phyloP scores from a whole-genome alignment of 1,140 invertebrate genomes.

The Metaphire vulgaris region DNA sequence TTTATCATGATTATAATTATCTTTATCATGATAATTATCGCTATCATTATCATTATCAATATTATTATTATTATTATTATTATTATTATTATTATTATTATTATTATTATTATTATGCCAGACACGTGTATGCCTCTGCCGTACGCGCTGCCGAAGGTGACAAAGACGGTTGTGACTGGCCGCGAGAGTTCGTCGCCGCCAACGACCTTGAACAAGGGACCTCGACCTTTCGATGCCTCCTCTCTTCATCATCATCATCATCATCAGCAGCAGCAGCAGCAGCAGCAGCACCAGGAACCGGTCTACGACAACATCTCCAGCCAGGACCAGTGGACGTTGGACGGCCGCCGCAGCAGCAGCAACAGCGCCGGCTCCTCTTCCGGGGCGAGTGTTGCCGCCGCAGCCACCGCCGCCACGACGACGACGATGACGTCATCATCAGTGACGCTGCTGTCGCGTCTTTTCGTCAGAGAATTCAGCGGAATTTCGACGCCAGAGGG shows the following conservation, averaged over 20 bases:
- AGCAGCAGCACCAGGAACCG: background rate
- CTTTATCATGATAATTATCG: background rate
- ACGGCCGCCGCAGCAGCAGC: background rate
- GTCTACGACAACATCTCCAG: background rate
- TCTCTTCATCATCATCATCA: too few species aligned
- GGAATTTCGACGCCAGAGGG: background rate
- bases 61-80: background rate
- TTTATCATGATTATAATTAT: background rate
- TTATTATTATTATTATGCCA: conserved; percentile 3
- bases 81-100: conserved; percentile 1
- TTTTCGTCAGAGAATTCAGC: background rate
- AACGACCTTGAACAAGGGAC: background rate
- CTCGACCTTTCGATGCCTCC: background rate
- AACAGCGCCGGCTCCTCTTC: background rate
- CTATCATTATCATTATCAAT: too few species aligned
- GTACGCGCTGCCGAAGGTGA: background rate
- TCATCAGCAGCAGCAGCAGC: too few species aligned
- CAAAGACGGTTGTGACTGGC: background rate
- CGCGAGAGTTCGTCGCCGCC: background rate
- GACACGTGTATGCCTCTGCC: background rate
- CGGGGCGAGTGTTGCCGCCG: too few species aligned
- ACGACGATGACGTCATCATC: too few species aligned
- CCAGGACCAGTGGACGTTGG: background rate
- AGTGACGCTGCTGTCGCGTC: background rate
- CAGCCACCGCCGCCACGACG: too few species aligned